Conservation (phyloP, 2,113 vertebrate genomes). For the Sisor rabdophorus region DNA sequence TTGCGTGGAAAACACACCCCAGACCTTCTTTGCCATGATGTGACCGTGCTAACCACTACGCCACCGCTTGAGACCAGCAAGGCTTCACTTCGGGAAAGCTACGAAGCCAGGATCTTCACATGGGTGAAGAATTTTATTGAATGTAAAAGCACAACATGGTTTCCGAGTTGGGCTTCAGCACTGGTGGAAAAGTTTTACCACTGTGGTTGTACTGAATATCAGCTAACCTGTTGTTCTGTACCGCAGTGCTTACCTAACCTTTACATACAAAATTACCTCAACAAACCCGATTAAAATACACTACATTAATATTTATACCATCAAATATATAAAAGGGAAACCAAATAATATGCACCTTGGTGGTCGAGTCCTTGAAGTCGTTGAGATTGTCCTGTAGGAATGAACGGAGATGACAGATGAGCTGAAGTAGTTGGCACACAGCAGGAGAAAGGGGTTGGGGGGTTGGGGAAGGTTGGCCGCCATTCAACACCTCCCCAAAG, state of each 20-base stretch:
- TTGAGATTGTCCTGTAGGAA: slow-evolving; percentile 99
- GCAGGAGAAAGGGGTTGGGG: slow-evolving; percentile 66
- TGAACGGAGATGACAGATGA: slow-evolving; percentile 99
- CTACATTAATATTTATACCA: not conserved
- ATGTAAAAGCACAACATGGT: too few species aligned
- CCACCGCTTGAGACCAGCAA: too few species aligned
- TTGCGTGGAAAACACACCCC: too few species aligned
- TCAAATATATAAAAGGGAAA: slow-evolving; percentile 33
- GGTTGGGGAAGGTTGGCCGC: slow-evolving; percentile 68
- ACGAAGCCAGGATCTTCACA: too few species aligned
- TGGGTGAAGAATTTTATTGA: too few species aligned
- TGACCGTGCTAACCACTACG: too few species aligned
- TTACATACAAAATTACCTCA: not conserved
- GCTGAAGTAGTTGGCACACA: slow-evolving; percentile 83
- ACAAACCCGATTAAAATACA: not conserved
- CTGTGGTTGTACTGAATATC: too few species aligned
- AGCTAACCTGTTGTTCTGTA: not conserved
- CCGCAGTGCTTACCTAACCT: not conserved
- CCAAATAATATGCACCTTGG: slow-evolving; percentile 88
- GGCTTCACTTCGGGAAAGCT: too few species aligned
- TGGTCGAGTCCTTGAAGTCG: slow-evolving; percentile 95
- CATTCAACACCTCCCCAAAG: slow-evolving; percentile 69
- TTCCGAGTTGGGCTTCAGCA: not conserved
- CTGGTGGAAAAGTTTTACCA: not conserved
- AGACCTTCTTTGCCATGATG: too few species aligned